A percentile compares a stretch with the other conserved stretches of the same genome.
These are phyloP conservation scores for Cheilosia soror DNA, from an alignment of 2,888 invertebrate genomes.

Conservation along the genomic window DNA sequence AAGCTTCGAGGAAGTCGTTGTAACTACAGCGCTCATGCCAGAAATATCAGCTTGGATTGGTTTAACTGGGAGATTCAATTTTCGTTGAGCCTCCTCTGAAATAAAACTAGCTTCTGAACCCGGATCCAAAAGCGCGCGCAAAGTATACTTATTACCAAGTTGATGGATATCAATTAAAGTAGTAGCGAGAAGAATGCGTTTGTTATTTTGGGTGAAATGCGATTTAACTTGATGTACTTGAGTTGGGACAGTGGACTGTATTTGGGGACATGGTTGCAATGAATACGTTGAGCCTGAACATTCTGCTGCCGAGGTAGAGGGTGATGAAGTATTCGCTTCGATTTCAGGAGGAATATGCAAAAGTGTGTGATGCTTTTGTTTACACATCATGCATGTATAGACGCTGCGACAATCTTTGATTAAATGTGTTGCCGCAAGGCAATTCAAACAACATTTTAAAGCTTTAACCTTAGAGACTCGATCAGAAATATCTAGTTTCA, in stretches of 20 bases:
- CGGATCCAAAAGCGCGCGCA: conserved; percentile 18
- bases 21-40: conserved; percentile 6
- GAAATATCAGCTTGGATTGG: conserved; percentile 18
- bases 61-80: neutral
- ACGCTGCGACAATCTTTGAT: too few species aligned
- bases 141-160: neutral
- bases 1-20: conserved; percentile 18
- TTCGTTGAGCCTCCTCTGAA: neutral
- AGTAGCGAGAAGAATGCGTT: conserved; percentile 8
- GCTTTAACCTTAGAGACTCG: neutral
- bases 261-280: neutral
- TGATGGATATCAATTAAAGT: neutral
- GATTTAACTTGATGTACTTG: neutral
- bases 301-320: neutral
- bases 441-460: neutral
- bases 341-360: neutral
- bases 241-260: neutral
- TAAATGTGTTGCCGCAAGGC: neutral
- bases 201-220: neutral
- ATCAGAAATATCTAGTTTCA: neutral
- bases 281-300: neutral
- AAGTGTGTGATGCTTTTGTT: conserved; percentile 4
- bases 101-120: conserved; percentile 19
- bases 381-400: conserved; percentile 8
- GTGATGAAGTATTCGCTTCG: neutral